A percentile compares a stretch with the other conserved stretches of the same genome.
phyloP scores from a whole-genome alignment of 2,113 vertebrate genomes.

The Cnemophilus loriae region DNA sequence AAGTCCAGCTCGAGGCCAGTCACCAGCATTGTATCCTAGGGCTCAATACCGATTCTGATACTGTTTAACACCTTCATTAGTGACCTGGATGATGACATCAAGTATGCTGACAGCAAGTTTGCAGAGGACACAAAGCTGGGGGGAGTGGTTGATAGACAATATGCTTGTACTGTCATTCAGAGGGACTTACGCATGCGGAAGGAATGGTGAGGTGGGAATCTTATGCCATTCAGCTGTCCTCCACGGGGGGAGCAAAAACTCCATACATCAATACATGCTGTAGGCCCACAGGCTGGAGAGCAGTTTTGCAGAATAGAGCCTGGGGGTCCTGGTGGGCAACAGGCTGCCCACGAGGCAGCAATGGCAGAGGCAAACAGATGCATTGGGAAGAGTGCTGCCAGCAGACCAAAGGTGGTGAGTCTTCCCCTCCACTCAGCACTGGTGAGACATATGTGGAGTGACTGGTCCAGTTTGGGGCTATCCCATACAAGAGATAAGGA shows the following conservation, averaged over 20 bases:
- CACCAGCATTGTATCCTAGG: background rate
- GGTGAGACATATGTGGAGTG: background rate
- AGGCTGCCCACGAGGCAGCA: background rate
- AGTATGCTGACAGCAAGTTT: background rate
- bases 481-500: background rate
- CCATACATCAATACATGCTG: too few relatives aligned
- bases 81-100: background rate
- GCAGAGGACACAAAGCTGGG: background rate
- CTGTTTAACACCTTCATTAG: background rate
- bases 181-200: rapidly evolving
- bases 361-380: background rate
- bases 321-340: background rate
- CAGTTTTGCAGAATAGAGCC: background rate
- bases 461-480: background rate
- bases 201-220: background rate
- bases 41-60: background rate
- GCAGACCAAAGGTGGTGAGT: background rate
- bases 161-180: background rate
- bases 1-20: background rate
- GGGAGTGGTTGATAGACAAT: background rate
- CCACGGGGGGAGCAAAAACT: background rate
- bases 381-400: background rate
- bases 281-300: background rate
- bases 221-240: background rate
- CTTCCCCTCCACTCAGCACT: background rate